Evolutionary conservation across 2,797 vertebrate species (phyloP), one percentile per base, ranked within the genome.

Genomic region (Phylloscopus collybita): DNA sequence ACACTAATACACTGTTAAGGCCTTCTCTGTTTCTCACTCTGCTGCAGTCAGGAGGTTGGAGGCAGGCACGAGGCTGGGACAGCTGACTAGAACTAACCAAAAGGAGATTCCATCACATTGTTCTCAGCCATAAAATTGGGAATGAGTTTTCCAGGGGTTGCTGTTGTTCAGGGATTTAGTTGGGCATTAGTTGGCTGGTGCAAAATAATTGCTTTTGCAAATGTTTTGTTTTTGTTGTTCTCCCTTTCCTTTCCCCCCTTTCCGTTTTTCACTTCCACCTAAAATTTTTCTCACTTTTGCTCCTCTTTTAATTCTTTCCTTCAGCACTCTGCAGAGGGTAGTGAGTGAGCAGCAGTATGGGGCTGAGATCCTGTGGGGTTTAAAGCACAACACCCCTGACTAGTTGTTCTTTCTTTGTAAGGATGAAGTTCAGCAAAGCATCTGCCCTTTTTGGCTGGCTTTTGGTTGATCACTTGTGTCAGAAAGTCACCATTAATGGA

Each of bases 221-320:
- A 3, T 29, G 36, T 90, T 80, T 44, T 21, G 4, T 25, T 54
- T 67, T 76, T 54, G 4, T 53, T 60, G 10, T 5, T 27, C 12
- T 26, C 5, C 1, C 0, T 4, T 10, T 10, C 12, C 11, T 4
- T 42, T 42, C 16, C 42, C 4, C 23, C 1, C 22, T 56, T 13
- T 16, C 13, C 0, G 0, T 62, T 79, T 73, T 73, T 70, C 42
- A 40, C 29, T 13, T 64, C 14, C 59, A 32, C 7, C 36, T 67
- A 26, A 6, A 50, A 11, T 22, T 59, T 88, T 90, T 69, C 21
- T 89, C 19, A 34, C 6, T 50, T 76, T 42, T 76, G 6, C 38
- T 76, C 7, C 16, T 45, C 16, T 73, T 79, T n/a, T 15, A 36
- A 29, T 50, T 69, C 16, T 72, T 36, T 60, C 18, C 9, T 8